phyloP scores from a whole-genome alignment of 2,113 vertebrate species.

The Microtus pennsylvanicus region DNA sequence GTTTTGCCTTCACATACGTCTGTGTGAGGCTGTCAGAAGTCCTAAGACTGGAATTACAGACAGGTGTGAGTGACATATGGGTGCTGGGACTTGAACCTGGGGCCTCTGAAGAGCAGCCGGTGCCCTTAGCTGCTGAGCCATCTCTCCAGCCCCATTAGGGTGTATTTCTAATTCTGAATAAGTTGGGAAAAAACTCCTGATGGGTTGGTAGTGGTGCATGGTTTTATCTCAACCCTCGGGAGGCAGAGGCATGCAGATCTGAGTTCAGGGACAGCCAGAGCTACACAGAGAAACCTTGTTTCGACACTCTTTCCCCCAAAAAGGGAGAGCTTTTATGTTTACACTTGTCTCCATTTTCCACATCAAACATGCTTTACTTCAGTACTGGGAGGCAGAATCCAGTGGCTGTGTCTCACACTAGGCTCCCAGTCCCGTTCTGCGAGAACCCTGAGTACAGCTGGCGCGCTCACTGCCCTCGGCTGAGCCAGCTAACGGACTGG shows the following conservation, averaged over 20 bases:
- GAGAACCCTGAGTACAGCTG: neutral
- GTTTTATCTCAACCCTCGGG: neutral
- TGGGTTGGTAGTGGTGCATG: neutral
- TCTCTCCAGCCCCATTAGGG: neutral
- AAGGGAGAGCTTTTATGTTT: neutral
- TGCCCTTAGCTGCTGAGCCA: neutral
- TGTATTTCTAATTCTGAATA: neutral
- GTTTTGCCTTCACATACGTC: neutral
- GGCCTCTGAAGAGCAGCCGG: neutral
- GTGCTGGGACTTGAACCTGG: neutral
- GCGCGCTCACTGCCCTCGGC: too few relatives aligned
- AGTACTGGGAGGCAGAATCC: neutral
- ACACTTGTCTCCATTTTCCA: neutral
- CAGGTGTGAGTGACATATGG: neutral
- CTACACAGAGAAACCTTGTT: neutral
- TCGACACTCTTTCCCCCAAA: neutral
- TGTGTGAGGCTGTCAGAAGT: neutral
- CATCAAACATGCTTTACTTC: neutral
- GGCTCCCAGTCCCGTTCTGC: neutral
- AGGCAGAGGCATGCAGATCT: neutral
- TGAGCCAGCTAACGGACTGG: neutral
- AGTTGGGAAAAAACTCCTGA: neutral
- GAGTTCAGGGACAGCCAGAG: neutral
- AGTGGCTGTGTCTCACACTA: neutral
- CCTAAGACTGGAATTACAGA: neutral